phyloP scores from a whole-genome alignment of 2,797 vertebrate species.

The Luscinia luscinia region DNA sequence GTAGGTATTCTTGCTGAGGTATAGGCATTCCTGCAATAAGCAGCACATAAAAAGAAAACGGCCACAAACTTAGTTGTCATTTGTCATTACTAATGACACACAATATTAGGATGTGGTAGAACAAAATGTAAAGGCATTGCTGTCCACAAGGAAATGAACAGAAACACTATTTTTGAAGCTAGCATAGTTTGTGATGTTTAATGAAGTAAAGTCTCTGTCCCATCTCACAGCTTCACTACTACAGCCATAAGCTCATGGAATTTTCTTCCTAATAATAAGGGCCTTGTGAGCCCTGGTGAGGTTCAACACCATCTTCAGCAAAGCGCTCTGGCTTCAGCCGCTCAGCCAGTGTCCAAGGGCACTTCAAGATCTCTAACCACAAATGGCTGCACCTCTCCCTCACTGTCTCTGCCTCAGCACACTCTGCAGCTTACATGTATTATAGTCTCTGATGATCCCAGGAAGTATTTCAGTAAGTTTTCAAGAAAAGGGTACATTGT shows the following conservation, averaged over 20 bases:
- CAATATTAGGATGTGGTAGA: conserved; percentile 28
- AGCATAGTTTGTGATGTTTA: not conserved
- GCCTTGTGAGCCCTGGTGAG: not conserved
- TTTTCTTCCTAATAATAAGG: not conserved
- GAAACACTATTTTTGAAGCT: not conserved
- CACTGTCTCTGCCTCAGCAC: not conserved
- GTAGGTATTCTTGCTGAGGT: not conserved
- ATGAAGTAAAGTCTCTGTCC: not conserved
- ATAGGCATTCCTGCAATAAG: not conserved
- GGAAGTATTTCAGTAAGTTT: not conserved
- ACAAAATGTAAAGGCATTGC: not conserved
- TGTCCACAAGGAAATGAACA: conserved; percentile 6
- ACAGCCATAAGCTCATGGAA: not conserved
- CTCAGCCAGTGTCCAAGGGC: not conserved
- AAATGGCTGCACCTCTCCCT: not conserved
- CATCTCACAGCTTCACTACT: not conserved
- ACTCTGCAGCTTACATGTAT: not conserved
- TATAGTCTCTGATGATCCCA: not conserved
- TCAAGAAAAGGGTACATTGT: not conserved
- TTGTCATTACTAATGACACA: conserved; percentile 37
- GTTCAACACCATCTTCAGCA: not conserved
- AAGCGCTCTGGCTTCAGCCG: rapidly evolving
- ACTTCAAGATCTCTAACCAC: not conserved
- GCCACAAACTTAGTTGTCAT: conserved; percentile 12
- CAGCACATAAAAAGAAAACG: conserved; percentile 31